Percentiles rank a stretch among this genome's conserved stretches.
Conservation (phyloP, 2,888 invertebrate genomes). For the Meandrusa payeni region DNA sequence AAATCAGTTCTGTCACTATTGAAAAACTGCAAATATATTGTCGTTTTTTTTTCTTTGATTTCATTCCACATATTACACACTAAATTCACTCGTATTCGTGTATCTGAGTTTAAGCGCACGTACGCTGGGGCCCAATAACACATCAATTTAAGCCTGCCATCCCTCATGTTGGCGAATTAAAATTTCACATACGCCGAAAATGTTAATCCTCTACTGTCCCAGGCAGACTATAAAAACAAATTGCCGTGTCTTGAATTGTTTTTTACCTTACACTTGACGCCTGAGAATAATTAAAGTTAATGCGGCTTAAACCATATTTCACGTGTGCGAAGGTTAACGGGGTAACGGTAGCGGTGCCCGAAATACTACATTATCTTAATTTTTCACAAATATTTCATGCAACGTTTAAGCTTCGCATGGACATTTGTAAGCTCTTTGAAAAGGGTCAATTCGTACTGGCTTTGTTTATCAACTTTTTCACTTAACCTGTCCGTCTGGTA, state of each 20-base stretch:
- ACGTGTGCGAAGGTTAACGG: constrained; percentile 4
- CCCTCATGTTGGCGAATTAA: constrained; percentile 67
- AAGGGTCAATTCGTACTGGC: constrained; percentile 75
- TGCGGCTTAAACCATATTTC: constrained; percentile 16
- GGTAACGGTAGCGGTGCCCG: constrained; percentile 5
- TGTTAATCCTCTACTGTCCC: constrained; percentile 70
- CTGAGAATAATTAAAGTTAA: constrained; percentile 23
- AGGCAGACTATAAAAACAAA: constrained; percentile 65
- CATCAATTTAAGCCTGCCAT: constrained; percentile 61
- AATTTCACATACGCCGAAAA: constrained; percentile 72
- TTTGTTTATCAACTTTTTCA: constrained; percentile 73
- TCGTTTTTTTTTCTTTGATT: constrained; percentile 27
- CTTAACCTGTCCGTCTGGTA: constrained; percentile 35
- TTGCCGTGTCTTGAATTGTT: constrained; percentile 68
- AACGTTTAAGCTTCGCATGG: constrained; percentile 66
- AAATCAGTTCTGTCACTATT: no score
- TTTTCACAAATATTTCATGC: constrained; percentile 48
- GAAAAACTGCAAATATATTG: no score
- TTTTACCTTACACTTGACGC: constrained; percentile 31
- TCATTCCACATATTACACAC: background rate
- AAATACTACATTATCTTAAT: constrained; percentile 16
- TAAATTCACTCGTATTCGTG: constrained; percentile 5
- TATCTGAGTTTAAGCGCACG: constrained; percentile 11
- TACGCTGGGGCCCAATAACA: constrained; percentile 63
- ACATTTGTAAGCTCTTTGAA: constrained; percentile 71